These are phyloP conservation scores for Arenaria interpres DNA, from an alignment of 2,113 vertebrate species.

Conservation along the genomic window DNA sequence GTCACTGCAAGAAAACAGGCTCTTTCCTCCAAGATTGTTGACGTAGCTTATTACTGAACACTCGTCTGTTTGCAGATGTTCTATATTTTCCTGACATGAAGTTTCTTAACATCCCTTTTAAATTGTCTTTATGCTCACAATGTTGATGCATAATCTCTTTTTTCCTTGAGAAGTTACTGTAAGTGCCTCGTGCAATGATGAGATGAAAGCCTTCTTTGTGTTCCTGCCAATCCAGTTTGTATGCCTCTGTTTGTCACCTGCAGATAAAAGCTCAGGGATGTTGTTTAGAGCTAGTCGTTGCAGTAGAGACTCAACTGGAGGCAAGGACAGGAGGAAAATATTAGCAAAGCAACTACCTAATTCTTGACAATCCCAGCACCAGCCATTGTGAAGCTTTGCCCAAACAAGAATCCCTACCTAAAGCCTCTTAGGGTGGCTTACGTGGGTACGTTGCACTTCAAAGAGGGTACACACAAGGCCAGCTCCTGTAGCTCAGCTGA, in stretches of 20 bases:
- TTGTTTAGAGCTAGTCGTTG: slow-evolving; percentile 16
- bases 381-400: slow-evolving; percentile 19
- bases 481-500: neutral
- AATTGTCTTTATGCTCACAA: slow-evolving; percentile 71
- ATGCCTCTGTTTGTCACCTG: slow-evolving; percentile 66
- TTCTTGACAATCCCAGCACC: slow-evolving; percentile 22
- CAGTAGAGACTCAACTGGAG: slow-evolving; percentile 22
- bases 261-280: slow-evolving; percentile 58
- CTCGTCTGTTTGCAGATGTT: slow-evolving; percentile 62
- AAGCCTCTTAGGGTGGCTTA: slow-evolving; percentile 1
- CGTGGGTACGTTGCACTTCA: neutral
- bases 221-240: slow-evolving; percentile 68
- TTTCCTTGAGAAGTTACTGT: slow-evolving; percentile 62
- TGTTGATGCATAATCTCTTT: slow-evolving; percentile 67
- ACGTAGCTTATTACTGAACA: slow-evolving; percentile 46
- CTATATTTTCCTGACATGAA: slow-evolving; percentile 72
- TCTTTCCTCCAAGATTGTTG: slow-evolving; percentile 11
- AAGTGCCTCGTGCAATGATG: slow-evolving; percentile 60
- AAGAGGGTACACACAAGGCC: neutral
- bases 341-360: slow-evolving; percentile 32
- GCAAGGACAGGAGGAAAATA: slow-evolving; percentile 10
- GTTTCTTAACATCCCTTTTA: slow-evolving; percentile 73
- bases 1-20: slow-evolving; percentile 21
- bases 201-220: slow-evolving; percentile 69
- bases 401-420: neutral